phyloP scores from a whole-genome alignment of 2,113 vertebrate genomes.

The Pygathrix nemaeus region DNA sequence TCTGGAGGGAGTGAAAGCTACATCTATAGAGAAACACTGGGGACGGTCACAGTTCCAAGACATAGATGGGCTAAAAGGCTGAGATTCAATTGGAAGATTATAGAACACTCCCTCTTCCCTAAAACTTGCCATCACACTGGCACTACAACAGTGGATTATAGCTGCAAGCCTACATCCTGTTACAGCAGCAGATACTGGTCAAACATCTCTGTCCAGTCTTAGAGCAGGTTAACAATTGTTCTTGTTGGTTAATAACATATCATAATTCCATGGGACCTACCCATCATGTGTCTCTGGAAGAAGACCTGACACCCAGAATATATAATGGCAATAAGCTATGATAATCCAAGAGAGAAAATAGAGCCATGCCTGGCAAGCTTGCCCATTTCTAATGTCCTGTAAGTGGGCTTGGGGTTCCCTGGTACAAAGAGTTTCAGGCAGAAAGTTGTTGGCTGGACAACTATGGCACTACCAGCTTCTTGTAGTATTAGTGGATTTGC shows the following conservation, averaged over 20 bases:
- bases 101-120: not conserved
- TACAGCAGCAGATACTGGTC: not conserved
- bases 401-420: not conserved
- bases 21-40: not conserved
- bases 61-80: not conserved
- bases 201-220: not conserved
- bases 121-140: not conserved
- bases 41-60: not conserved
- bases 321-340: not conserved
- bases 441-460: not conserved
- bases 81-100: not conserved
- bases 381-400: not conserved
- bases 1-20: not conserved
- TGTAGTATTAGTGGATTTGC: not conserved
- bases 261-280: not conserved
- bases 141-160: not conserved
- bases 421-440: not conserved
- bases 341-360: not conserved
- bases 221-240: not conserved
- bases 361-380: not conserved
- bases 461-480: not conserved
- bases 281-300: not conserved
- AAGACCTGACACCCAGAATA: not conserved
- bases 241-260: not conserved
- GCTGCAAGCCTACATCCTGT: not conserved